Evolutionary conservation across 1,140 invertebrate genomes (phyloP), one percentile per base, ranked within the genome.

Genomic region (Elysia chlorotica): DNA sequence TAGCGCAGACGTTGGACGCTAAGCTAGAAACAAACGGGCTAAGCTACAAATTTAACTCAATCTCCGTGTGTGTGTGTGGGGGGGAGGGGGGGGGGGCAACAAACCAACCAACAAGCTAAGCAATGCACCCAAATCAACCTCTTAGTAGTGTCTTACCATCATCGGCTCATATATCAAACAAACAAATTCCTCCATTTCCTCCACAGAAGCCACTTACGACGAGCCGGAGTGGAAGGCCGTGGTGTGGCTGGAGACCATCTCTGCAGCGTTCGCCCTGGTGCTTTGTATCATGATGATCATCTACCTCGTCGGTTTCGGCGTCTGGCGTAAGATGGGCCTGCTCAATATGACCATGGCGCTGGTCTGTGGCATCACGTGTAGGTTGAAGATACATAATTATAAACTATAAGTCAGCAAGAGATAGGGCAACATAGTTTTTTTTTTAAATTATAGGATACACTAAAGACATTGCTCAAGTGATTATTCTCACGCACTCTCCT

Each of bases 241-340:
- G n/a, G 17, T 31, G 2, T 30, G 41, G 28, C 28, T 67, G 65
- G 65, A 67, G 48, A 37, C 48, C n/a, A 56, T 56, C 6, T 10
- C 65, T 2, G 38, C 65, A 56, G 21, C 41, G 21, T 33, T 67
- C 6, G 65, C 37, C 2, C 28, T 67, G 4, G 23, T 67, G 21
- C 65, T 67, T 30, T 41, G 25, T 21, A 21, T 67, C 65, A 31
- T 67, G 65, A 54, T 54, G 38, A 21, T 67, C 1, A n/a, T 67
- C 2, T 67, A 53, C 48, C 2, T 21, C 28, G 30, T 54, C 10
- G 65, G 65, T 1, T 67, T 67, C 28, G 65, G 65, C 10, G 65
- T 67, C 30, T 67, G 65, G 65, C 53, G 36, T 38, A 54, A 54
- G 28, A 67, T 67, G 65, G 56, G 28, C 41, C 53, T n/a, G 14